Base-by-base conservation (phyloP, 2,113 vertebrate species). In the Xenopus laevis region DNA sequence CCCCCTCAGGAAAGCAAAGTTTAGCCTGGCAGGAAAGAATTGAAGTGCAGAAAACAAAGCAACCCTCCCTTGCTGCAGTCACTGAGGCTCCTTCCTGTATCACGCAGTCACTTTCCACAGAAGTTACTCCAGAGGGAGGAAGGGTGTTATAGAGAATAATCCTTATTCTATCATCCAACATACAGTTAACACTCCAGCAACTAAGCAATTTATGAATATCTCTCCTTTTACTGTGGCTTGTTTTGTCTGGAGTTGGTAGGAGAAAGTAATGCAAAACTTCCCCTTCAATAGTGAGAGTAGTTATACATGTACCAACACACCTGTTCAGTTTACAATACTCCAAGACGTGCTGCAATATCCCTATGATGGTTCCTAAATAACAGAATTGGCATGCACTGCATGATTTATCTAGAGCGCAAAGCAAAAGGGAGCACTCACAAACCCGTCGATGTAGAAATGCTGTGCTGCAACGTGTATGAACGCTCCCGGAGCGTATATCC, bases 31-130 rank as follows among this genome's bases (percentile, higher is more conserved):
- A 81, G 84, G 87, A 86, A 88, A 77, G 80, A 83, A 81, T 79
- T 9, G 13, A 57, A 83, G 83, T 81, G 78, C 74, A 80, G 83
- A 68, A 76, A 33, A 58, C 0, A 75, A 81, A 78, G 81, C 76
- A 71, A 65, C 77, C 44, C 73, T 83, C 83, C 80, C 81, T 1
- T 79, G 65, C 79, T 27, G 82, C 82, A 86, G 83, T 79, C 86
- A 40, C 46, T 0, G 1, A 0, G 82, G 80, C 86, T 87, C 84
- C 87, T 85, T 88, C 87, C 84, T 83, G 81, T 10, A 46, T 15
- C 68, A 21, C 23, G 0, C 52, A 69, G 20, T 21, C 13, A 2
- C 62, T 73, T 82, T 81, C 82, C 81, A 70, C 61, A 71, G 69
- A 59, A 78, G 16, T 3, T 4, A 45, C 68, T 74, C 53, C 1